These are phyloP conservation scores for Piscicola geometra DNA, from an alignment of 2,888 invertebrate species.

Conservation along the genomic window DNA sequence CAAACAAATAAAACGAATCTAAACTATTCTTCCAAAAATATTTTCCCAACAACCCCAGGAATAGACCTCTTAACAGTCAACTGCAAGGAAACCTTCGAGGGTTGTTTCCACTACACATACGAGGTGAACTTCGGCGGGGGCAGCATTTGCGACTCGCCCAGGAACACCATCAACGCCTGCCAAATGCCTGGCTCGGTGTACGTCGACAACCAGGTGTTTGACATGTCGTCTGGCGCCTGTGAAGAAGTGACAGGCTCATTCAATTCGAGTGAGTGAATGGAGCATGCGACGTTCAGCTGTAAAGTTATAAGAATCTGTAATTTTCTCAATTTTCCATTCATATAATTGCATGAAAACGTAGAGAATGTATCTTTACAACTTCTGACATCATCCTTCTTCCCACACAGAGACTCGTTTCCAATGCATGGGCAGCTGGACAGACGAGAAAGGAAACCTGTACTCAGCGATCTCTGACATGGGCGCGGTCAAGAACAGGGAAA, in stretches of 20 bases:
- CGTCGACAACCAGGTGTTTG: slow-evolving; percentile 92
- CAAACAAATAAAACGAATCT: neutral
- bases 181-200: slow-evolving; percentile 93
- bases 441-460: slow-evolving; percentile 69
- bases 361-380: neutral
- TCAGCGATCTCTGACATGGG: slow-evolving; percentile 94
- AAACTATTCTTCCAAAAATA: too few relatives aligned
- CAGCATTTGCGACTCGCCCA: slow-evolving; percentile 69
- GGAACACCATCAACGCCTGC: slow-evolving; percentile 82
- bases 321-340: too few relatives aligned
- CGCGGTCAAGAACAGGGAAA: slow-evolving; percentile 88
- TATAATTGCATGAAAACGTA: neutral
- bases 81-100: slow-evolving; percentile 54
- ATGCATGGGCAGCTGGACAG: slow-evolving; percentile 54
- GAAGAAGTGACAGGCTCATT: slow-evolving; percentile 48
- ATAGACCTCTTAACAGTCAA: slow-evolving; percentile 34
- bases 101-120: slow-evolving; percentile 53
- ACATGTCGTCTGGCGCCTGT: slow-evolving; percentile 85
- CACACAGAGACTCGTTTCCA: slow-evolving; percentile 50
- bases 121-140: slow-evolving; percentile 51
- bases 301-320: too few relatives aligned
- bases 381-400: too few relatives aligned
- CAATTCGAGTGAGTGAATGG: slow-evolving; percentile 48
- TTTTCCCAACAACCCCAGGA: neutral
- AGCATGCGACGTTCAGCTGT: neutral